Evolutionary conservation across 2,797 vertebrate species (phyloP).

Genomic region (Pseudotriccus pelzelni): DNA sequence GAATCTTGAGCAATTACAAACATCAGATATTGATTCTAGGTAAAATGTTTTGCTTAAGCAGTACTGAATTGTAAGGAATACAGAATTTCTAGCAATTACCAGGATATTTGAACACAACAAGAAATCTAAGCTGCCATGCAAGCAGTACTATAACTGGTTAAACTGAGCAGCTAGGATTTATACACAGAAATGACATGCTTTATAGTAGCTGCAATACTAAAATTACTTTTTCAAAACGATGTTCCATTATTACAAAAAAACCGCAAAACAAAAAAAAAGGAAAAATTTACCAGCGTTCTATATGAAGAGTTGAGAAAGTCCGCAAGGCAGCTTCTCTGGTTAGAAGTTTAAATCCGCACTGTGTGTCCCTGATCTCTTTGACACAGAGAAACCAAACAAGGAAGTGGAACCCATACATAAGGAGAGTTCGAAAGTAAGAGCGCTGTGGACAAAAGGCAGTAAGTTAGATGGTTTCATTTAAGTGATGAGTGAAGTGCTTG

Average conservation of each 20-base stretch:
- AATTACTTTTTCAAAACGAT: not conserved
- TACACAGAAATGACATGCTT: not conserved
- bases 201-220: not conserved
- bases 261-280: not conserved
- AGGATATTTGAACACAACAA: not conserved
- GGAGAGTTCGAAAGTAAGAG: conserved; percentile 91
- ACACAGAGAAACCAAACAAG: conserved; percentile 98
- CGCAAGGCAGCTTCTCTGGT: conserved; percentile 89
- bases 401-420: conserved; percentile 99
- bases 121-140: not conserved
- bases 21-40: not conserved
- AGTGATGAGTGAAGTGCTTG: not conserved
- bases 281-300: conserved; percentile 89
- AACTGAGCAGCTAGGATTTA: not conserved
- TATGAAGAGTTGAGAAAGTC: conserved; percentile 90
- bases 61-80: not conserved
- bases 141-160: not conserved
- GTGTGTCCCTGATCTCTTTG: conserved; percentile 90
- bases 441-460: conserved; percentile 79
- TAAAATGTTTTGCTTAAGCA: not conserved
- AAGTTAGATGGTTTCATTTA: not conserved
- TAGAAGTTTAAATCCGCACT: conserved; percentile 97
- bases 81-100: not conserved
- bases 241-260: not conserved
- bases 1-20: not conserved